Percentiles rank a stretch among this genome's conserved stretches.
These are phyloP conservation scores for Dolichomitus sp. DNA, from an alignment of 2,888 invertebrate genomes.

Conservation along the genomic window DNA sequence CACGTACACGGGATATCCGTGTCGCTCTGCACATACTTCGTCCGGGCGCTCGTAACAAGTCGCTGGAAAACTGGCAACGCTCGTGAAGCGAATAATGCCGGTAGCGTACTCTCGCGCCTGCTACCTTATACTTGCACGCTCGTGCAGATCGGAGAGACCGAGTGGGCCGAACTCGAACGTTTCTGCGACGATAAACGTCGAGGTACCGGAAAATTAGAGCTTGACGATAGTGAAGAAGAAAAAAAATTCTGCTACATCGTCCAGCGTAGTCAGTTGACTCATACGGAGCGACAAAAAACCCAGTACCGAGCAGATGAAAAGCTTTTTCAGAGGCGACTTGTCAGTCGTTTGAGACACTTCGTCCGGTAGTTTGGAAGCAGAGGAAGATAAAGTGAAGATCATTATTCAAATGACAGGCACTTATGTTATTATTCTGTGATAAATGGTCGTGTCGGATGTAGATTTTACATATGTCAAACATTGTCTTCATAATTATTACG, in stretches of 20 bases:
- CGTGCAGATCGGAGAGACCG: slow-evolving; percentile 68
- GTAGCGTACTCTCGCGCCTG: slow-evolving; percentile 62
- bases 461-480: too few species aligned
- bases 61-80: slow-evolving; percentile 74
- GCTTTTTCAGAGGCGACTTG: neutral
- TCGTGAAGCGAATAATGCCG: slow-evolving; percentile 75
- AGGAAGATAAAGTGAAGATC: neutral
- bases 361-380: too few species aligned
- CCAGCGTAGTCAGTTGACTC: neutral
- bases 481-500: too few species aligned
- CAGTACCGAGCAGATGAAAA: slow-evolving; percentile 16
- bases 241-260: slow-evolving; percentile 4
- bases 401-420: too few species aligned
- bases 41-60: slow-evolving; percentile 70
- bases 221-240: slow-evolving; percentile 63
- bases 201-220: slow-evolving; percentile 67
- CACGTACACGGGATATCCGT: slow-evolving; percentile 47
- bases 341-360: neutral
- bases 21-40: slow-evolving; percentile 65
- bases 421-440: too few species aligned
- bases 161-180: slow-evolving; percentile 28
- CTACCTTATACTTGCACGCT: slow-evolving; percentile 65
- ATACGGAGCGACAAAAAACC: neutral
- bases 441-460: too few species aligned
- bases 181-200: slow-evolving; percentile 66